These are phyloP conservation scores for Pegoplata infirma DNA, from an alignment of 2,888 invertebrate genomes.

Conservation along the genomic window DNA sequence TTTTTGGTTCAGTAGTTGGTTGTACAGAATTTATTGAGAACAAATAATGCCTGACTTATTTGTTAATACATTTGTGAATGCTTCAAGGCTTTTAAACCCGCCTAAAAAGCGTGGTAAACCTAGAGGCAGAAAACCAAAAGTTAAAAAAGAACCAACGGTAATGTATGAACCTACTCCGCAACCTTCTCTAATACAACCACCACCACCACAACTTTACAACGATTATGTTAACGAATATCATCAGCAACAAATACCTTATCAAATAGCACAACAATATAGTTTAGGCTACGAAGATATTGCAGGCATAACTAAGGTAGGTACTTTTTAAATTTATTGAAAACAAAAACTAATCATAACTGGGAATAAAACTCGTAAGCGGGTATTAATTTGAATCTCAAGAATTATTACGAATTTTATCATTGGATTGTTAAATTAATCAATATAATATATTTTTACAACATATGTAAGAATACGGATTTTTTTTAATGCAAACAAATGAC, in stretches of 20 bases:
- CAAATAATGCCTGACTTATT: slow-evolving; percentile 60
- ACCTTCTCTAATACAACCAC: slow-evolving; percentile 19
- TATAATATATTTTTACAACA: slow-evolving; percentile 57
- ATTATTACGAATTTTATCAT: slow-evolving; percentile 46
- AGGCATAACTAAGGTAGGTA: slow-evolving; percentile 57
- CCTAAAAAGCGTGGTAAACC: slow-evolving; percentile 61
- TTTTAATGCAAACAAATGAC: slow-evolving; percentile 44
- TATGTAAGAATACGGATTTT: slow-evolving; percentile 53
- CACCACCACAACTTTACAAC: slow-evolving; percentile 57
- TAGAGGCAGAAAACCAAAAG: slow-evolving; percentile 59
- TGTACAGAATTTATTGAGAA: slow-evolving; percentile 32
- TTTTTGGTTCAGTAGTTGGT: slow-evolving; percentile 35
- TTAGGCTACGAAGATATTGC: slow-evolving; percentile 57
- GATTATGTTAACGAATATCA: slow-evolving; percentile 62
- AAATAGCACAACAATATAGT: slow-evolving; percentile 48
- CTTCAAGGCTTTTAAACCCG: slow-evolving; percentile 59
- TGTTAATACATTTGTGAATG: slow-evolving; percentile 60
- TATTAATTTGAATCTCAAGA: slow-evolving; percentile 41
- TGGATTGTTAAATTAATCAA: slow-evolving; percentile 42
- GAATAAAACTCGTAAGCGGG: not conserved
- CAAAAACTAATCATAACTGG: not conserved
- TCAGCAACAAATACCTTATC: slow-evolving; percentile 52
- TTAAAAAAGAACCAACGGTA: slow-evolving; percentile 46
- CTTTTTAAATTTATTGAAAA: slow-evolving; percentile 40
- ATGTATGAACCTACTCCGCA: slow-evolving; percentile 52